Evolutionary conservation across 1,140 invertebrate species (phyloP), one percentile per base, ranked within the genome.

Genomic region (Nylanderia fulva): DNA sequence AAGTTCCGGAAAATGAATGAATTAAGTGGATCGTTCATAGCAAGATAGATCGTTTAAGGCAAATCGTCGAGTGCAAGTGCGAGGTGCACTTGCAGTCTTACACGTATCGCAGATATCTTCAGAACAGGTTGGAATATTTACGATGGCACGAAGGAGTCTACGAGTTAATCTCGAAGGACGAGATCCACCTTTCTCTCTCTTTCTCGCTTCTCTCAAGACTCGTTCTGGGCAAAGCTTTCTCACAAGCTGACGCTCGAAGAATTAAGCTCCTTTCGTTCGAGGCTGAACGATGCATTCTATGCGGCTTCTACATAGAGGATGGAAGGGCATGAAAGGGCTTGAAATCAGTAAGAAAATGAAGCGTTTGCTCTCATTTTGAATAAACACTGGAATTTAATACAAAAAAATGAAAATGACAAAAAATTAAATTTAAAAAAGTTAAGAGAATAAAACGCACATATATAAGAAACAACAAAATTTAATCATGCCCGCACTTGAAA

Each of bases 71-170:
- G 42, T 71, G 24, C 66, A 52, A 5, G 18, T 4, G 27, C 39
- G 13, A 24, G 75, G 45, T 21, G 61, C n/a, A n/a, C n/a, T 11
- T 48, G 39, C 29, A 11, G 39, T 64, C 18, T 77, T 29, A 42
- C 56, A 56, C 66, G 66, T 36, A 79, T 54, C 42, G 21, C 36
- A n/a, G n/a, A n/a, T n/a, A n/a, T n/a, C n/a, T n/a, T 42, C 0
- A 27, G 80, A 75, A 61, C 56, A 60, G 58, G 69, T 68, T 11
- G 33, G 71, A 74, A 66, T 56, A 86, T 86, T 86, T 86, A 86
- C 71, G 82, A 86, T 84, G 71, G 60, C 82, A 5, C 71, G 64
- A 61, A 82, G 64, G 45, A 82, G 66, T 82, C 64, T 21, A 56
- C 58, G 68, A 86, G 60, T 86, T 84, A 86, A 86, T 86, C 66